A percentile compares a stretch with the other conserved stretches of the same genome.
Evolutionary conservation across 1,140 invertebrate genomes (phyloP).

Genomic region (Drosophila biarmipes): DNA sequence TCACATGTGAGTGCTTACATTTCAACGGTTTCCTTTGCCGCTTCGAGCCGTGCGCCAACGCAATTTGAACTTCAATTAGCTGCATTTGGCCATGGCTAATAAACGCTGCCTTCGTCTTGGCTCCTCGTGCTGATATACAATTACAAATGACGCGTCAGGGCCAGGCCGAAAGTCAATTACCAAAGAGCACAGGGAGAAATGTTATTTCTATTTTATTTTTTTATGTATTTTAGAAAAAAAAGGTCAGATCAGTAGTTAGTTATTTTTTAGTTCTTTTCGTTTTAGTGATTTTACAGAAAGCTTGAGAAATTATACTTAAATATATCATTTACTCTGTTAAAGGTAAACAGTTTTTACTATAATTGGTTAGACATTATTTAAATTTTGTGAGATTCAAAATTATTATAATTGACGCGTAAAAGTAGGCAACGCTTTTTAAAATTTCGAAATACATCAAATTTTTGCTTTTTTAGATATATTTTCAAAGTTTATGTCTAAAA

Average conservation of each 20-base stretch:
- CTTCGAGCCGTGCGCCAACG: conserved; percentile 37
- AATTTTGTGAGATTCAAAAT: no score
- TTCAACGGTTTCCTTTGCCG: conserved; percentile 69
- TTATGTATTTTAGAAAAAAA: not conserved
- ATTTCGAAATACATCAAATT: not conserved
- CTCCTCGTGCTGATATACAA: conserved; percentile 60
- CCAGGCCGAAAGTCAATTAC: conserved; percentile 82
- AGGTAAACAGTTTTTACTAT: no score
- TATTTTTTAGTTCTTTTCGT: no score
- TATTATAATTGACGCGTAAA: no score
- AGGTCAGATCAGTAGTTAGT: no score
- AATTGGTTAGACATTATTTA: no score
- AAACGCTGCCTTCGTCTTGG: conserved; percentile 40
- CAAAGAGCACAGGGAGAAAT: conserved; percentile 18
- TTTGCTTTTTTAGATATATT: no score
- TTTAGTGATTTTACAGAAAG: no score
- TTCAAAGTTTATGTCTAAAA: not conserved
- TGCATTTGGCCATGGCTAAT: conserved; percentile 67
- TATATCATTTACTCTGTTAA: no score
- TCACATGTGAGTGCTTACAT: conserved; percentile 61
- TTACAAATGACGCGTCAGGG: conserved; percentile 80
- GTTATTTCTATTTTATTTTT: not conserved
- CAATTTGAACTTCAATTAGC: conserved; percentile 82
- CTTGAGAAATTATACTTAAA: no score
- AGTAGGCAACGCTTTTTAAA: no score